Base-by-base conservation (phyloP, 2,888 invertebrate genomes). In the Drosophila birchii region DNA sequence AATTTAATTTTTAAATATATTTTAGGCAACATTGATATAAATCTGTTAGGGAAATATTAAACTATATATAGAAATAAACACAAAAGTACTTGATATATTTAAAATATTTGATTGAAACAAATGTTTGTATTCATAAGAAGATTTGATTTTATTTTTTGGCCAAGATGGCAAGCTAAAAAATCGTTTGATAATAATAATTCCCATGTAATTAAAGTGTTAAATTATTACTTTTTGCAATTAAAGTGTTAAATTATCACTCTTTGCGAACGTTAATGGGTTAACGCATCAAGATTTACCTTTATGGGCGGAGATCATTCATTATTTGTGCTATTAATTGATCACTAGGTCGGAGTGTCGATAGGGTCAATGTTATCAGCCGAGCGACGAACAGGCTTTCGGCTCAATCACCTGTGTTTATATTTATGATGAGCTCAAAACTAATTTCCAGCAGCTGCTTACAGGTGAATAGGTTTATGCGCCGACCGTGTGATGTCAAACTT, bases 401-500 rank as follows among this genome's bases (percentile, higher is more conserved):
- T 79, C 71, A 72, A 79, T 72, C 53, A 70, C 54, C 64, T 43
- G 34, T 26, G 64, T 51, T 54, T 53, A 23, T 36, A 16, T 53
- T 53, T 53, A 16, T 64, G 53, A 32, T 47, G 56, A 64, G 47
- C 57, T 80, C 47, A 59, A 75, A 66, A 55, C 61, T 60, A 34
- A 45, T 47, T 44, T 55, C 34, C 59, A 67, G 68, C 43, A 62
- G 66, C 43, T 53, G 79, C 53, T 88, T 87, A 87, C 69, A 58
- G 55, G 36, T 23, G 60, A 38, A 77, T 39, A 74, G 72, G 61
- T 88, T 79, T 88, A 82, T 88, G 88, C 74, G 81, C 20, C 51
- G 51, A 9, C 51, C 51, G 51, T 51, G 86, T 84, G 88, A 84
- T 84, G 84, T 84, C 84, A 84, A 84, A 79, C 80, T 89, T 89